These are phyloP conservation scores for Centropus bengalensis DNA, from an alignment of 2,113 vertebrate genomes.

Conservation along the genomic window DNA sequence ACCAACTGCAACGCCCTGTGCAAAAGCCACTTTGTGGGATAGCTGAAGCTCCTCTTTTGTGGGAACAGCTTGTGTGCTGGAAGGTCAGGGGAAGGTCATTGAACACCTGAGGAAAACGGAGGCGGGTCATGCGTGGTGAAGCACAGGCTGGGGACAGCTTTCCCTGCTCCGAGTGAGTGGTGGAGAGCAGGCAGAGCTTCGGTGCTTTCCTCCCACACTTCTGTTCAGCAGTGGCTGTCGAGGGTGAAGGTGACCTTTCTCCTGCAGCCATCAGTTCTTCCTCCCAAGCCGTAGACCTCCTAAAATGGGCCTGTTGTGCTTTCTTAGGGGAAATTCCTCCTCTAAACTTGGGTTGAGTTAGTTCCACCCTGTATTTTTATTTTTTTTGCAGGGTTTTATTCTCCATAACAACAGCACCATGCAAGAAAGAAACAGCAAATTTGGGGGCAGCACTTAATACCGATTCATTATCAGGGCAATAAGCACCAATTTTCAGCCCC, in stretches of 20 bases:
- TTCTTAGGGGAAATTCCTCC: neutral
- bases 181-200: neutral
- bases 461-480: neutral
- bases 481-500: neutral
- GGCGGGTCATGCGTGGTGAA: neutral
- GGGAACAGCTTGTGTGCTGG: neutral
- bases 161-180: neutral
- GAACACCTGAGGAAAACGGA: neutral
- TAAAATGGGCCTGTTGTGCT: neutral
- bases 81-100: neutral
- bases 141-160: neutral
- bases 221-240: rapidly evolving
- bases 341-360: neutral
- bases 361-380: neutral
- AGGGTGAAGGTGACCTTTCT: neutral
- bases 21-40: neutral
- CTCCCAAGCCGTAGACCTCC: neutral
- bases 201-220: neutral
- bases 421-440: neutral
- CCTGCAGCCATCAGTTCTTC: neutral
- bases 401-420: rapidly evolving
- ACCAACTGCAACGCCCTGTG: rapidly evolving
- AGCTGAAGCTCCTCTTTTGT: neutral
- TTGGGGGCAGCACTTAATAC: rapidly evolving
- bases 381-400: neutral